Conservation (phyloP, 2,797 vertebrate genomes). For the Stomatorhinus walkeri region DNA sequence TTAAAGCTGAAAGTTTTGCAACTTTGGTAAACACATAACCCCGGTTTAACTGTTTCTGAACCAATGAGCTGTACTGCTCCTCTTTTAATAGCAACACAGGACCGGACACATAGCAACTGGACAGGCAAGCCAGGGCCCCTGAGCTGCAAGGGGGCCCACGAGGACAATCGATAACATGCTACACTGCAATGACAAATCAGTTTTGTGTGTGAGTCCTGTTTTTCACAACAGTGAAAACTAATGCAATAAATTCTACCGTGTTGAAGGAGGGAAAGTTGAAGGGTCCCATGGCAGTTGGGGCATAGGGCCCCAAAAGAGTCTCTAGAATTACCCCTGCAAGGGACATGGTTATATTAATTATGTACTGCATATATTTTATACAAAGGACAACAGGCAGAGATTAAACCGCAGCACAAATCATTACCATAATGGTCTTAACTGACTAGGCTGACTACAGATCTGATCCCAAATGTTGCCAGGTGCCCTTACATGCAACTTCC, state of each 20-base stretch:
- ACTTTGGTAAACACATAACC: not conserved
- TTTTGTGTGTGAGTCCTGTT: not conserved
- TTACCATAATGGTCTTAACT: slow-evolving; percentile 51
- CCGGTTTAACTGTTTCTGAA: not conserved
- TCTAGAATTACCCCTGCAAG: not conserved
- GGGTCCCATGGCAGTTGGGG: not conserved
- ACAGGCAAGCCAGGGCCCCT: not conserved
- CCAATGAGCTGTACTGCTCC: not conserved
- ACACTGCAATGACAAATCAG: not conserved
- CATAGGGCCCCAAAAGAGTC: not conserved
- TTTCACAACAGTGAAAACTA: not conserved
- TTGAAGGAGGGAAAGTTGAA: not conserved
- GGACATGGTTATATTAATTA: not conserved
- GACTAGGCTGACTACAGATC: slow-evolving; percentile 84
- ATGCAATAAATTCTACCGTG: not conserved
- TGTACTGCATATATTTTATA: not conserved
- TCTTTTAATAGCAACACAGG: not conserved
- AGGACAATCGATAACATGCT: not conserved
- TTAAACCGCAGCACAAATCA: not conserved
- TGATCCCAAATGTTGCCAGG: slow-evolving; percentile 71
- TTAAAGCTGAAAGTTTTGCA: not conserved
- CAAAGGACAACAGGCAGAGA: not conserved
- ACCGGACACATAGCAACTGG: not conserved
- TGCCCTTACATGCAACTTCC: slow-evolving; percentile 52
- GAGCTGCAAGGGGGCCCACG: not conserved